These are phyloP conservation scores for Pristionchus maxplancki DNA, from an alignment of 2,888 invertebrate genomes.

Conservation along the genomic window DNA sequence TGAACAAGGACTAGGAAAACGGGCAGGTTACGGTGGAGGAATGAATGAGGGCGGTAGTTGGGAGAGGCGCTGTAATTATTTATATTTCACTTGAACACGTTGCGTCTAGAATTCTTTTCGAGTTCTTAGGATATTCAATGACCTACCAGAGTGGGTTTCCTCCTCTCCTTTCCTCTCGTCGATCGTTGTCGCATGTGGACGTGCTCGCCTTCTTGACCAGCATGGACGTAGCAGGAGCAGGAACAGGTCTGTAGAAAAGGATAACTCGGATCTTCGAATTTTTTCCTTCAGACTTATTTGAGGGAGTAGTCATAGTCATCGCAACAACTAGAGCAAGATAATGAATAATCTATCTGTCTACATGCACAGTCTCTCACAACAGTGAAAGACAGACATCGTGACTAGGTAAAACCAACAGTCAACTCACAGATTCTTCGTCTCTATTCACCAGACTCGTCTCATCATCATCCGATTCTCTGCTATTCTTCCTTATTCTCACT, in stretches of 20 bases:
- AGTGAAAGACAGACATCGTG: no score
- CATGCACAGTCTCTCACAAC: no score
- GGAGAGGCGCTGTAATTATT: background rate
- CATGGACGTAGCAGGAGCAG: conserved; percentile 84
- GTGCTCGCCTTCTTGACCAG: background rate
- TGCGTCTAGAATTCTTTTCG: background rate
- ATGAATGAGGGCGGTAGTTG: conserved; percentile 31
- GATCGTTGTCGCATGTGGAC: conserved; percentile 11
- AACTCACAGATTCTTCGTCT: conserved; percentile 17
- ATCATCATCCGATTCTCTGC: conserved; percentile 77
- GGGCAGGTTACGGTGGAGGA: conserved; percentile 15
- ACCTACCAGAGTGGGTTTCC: background rate
- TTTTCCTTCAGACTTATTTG: no score
- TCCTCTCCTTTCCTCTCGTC: background rate
- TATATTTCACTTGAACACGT: background rate
- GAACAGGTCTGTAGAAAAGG: conserved; percentile 83
- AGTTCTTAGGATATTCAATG: background rate
- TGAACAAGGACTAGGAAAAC: background rate
- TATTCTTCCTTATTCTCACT: conserved; percentile 95
- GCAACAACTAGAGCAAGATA: no score
- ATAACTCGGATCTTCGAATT: no score
- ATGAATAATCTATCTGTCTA: no score
- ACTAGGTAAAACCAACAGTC: background rate
- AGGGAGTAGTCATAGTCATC: no score
- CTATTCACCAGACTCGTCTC: conserved; percentile 9